Evolutionary conservation across 2,113 vertebrate genomes (phyloP).

Genomic region (Acrocephalus arundinaceus): DNA sequence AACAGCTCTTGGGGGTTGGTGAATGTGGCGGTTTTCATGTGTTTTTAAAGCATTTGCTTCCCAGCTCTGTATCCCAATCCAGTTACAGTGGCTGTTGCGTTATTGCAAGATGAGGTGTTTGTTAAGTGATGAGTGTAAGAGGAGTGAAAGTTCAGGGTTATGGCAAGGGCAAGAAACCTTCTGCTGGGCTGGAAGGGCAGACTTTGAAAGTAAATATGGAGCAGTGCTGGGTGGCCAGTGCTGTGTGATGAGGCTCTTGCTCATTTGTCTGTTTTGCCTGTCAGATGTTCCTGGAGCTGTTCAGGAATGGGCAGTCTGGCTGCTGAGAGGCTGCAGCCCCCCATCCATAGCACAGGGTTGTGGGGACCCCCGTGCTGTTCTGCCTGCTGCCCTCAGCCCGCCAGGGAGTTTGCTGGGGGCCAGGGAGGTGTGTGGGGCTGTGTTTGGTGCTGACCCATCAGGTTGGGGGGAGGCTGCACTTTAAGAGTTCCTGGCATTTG

Average conservation of each 20-base stretch:
- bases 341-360: not conserved
- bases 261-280: not conserved
- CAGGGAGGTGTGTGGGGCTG: not conserved
- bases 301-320: not conserved
- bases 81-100: not conserved
- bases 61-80: not conserved
- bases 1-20: not conserved
- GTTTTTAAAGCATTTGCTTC: not conserved
- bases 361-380: not conserved
- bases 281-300: not conserved
- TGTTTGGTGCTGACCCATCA: not conserved
- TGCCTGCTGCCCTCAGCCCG: not conserved
- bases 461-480: not conserved
- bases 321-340: not conserved
- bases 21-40: not conserved
- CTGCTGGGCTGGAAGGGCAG: not conserved
- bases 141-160: not conserved
- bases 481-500: not conserved
- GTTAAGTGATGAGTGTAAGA: not conserved
- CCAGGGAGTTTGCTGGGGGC: not conserved
- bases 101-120: not conserved
- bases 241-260: not conserved
- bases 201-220: not conserved
- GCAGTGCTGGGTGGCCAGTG: not conserved
- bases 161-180: not conserved